Evolutionary conservation across 2,113 vertebrate species (phyloP), one percentile per base, ranked within the genome.

Genomic region (Phyllostomus discolor): DNA sequence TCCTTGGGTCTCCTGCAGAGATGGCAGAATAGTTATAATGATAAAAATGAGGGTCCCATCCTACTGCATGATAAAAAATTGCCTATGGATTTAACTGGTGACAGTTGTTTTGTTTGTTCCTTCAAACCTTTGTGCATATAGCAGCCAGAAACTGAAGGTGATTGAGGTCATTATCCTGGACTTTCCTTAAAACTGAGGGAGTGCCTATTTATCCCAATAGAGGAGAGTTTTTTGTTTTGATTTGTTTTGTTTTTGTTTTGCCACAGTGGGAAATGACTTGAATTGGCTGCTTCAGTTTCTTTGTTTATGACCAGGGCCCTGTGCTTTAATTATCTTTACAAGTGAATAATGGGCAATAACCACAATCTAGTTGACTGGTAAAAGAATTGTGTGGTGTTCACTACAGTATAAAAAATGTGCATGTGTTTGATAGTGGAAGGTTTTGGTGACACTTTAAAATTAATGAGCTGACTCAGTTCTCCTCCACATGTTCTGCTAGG

Each of bases 241-340:
- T 20, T 59, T 59, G 7, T 24, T 59, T 57, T 57, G 24, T 59
- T 59, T 59, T 8, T 78, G 93, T 26, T 88, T 96, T 90, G 54
- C 90, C 35, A 35, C 7, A 75, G 73, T 20, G 75, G 57, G 26
- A 89, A 97, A 57, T 95, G 24, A 90, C 82, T 96, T 86, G 38
- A 94, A 83, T 82, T 91, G 57, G 41, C 73, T 17, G 12, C 67
- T 91, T 95, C 9, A n/a, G 26, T 90, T 93, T 90, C 84, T 97
- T 96, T 95, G 92, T 97, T 96, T 96, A 90, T 95, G 90, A 97
- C 79, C 33, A 62, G 64, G n/a, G 57, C 91, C 67, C 50, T 96
- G 75, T 93, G 70, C 94, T 97, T 97, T 94, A 96, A 96, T 96
- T 95, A 97, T 96, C 92, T 98, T 97, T 97, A 97, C 59, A 92